These are phyloP conservation scores for Onychomys leucogaster DNA, from an alignment of 2,797 vertebrate species.

Conservation along the genomic window DNA sequence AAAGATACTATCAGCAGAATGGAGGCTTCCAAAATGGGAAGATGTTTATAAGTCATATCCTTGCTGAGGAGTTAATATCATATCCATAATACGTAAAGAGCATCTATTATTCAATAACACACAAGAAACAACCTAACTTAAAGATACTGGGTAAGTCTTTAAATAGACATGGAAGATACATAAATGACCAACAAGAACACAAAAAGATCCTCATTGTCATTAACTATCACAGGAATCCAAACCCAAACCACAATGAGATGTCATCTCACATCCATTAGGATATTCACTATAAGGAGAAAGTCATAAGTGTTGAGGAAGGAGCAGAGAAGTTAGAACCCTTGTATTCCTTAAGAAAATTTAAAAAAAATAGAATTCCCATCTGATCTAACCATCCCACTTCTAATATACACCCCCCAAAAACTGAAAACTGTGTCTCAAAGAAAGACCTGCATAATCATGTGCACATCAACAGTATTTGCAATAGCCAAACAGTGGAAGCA, in stretches of 20 bases:
- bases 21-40: background rate
- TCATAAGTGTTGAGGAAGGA: background rate
- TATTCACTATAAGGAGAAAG: background rate
- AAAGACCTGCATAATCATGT: background rate
- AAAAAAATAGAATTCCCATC: background rate
- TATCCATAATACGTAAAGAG: conserved; percentile 3
- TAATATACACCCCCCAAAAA: background rate
- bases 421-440: background rate
- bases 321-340: background rate
- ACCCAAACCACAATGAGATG: background rate
- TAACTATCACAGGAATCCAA: background rate
- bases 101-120: background rate
- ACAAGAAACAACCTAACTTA: background rate
- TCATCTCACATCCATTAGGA: background rate
- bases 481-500: background rate
- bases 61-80: background rate
- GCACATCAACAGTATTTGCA: background rate
- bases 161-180: background rate
- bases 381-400: background rate
- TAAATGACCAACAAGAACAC: background rate
- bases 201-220: background rate
- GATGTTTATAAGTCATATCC: background rate
- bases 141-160: background rate
- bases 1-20: background rate
- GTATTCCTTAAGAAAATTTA: background rate